Percentiles rank a stretch among this genome's conserved stretches.
phyloP scores from a whole-genome alignment of 2,888 invertebrate species.

The Tiliacea citrago region DNA sequence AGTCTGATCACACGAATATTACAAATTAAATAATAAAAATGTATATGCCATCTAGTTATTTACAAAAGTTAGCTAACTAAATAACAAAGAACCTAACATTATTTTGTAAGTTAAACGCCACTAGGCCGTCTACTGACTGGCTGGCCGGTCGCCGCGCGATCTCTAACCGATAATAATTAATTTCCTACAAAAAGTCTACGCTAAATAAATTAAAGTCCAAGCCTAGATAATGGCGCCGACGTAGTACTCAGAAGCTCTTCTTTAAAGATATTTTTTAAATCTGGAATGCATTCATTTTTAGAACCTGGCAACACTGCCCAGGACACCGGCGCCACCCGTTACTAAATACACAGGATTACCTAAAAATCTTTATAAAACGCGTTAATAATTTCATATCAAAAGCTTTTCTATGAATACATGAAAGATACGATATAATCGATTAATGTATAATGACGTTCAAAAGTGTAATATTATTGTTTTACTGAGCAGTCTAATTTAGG shows the following conservation, averaged over 20 bases:
- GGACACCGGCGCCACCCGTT: slow-evolving; percentile 64
- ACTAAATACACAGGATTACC: slow-evolving; percentile 59
- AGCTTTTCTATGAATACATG: slow-evolving; percentile 70
- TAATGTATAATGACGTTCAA: slow-evolving; percentile 65
- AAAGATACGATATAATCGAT: slow-evolving; percentile 65
- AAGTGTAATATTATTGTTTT: slow-evolving; percentile 60
- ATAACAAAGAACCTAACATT: slow-evolving; percentile 89
- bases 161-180: slow-evolving; percentile 66
- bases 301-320: slow-evolving; percentile 68
- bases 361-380: slow-evolving; percentile 62
- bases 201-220: slow-evolving; percentile 80
- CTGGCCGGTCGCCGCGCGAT: slow-evolving; percentile 77
- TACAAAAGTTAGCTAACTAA: slow-evolving; percentile 91
- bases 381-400: slow-evolving; percentile 71
- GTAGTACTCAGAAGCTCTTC: slow-evolving; percentile 66
- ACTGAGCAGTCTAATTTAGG: slow-evolving; percentile 74
- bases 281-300: slow-evolving; percentile 86
- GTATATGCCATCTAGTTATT: slow-evolving; percentile 89
- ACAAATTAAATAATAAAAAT: slow-evolving; percentile 90
- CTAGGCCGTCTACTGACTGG: slow-evolving; percentile 87
- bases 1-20: slow-evolving; percentile 90
- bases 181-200: slow-evolving; percentile 76
- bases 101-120: slow-evolving; percentile 84
- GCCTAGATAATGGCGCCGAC: slow-evolving; percentile 65
- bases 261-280: slow-evolving; percentile 69